Percentiles rank a stretch among this genome's conserved stretches.
Conservation (phyloP, 2,113 vertebrate species). For the Vulpes lagopus region DNA sequence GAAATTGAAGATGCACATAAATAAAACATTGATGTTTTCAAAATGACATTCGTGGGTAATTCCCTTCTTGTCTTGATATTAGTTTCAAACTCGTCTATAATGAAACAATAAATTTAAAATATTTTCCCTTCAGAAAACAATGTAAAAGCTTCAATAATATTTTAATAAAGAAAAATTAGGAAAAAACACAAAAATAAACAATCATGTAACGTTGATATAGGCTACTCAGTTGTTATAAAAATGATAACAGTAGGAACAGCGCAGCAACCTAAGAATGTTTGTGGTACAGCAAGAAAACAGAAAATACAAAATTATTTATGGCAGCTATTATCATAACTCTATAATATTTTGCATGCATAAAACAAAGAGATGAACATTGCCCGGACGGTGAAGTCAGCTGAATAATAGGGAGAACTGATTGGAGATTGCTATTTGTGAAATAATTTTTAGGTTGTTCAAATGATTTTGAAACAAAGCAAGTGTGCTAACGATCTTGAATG, state of each 20-base stretch:
- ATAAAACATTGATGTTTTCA: constrained; percentile 57
- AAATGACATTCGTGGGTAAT: neutral
- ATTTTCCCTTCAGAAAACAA: constrained; percentile 18
- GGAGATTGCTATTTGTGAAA: neutral
- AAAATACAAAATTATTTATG: constrained; percentile 43
- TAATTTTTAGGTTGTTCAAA: constrained; percentile 11
- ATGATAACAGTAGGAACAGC: neutral
- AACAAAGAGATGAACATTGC: neutral
- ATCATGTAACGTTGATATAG: neutral
- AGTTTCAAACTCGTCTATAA: constrained; percentile 38
- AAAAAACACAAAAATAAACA: neutral
- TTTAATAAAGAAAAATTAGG: constrained; percentile 63
- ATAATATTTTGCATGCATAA: neutral
- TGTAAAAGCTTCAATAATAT: constrained; percentile 41
- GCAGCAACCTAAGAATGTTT: neutral
- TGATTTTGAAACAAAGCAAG: neutral
- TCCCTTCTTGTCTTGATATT: constrained; percentile 11
- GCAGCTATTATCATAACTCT: constrained; percentile 7
- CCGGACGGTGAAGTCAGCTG: neutral
- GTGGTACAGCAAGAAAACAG: neutral
- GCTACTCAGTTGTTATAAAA: neutral
- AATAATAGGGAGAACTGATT: neutral
- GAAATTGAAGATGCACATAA: constrained; percentile 33
- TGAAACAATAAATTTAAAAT: constrained; percentile 27
- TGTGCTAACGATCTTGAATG: neutral